These are phyloP conservation scores for Oryzias sinensis DNA, from an alignment of 2,797 vertebrate species.

Conservation along the genomic window DNA sequence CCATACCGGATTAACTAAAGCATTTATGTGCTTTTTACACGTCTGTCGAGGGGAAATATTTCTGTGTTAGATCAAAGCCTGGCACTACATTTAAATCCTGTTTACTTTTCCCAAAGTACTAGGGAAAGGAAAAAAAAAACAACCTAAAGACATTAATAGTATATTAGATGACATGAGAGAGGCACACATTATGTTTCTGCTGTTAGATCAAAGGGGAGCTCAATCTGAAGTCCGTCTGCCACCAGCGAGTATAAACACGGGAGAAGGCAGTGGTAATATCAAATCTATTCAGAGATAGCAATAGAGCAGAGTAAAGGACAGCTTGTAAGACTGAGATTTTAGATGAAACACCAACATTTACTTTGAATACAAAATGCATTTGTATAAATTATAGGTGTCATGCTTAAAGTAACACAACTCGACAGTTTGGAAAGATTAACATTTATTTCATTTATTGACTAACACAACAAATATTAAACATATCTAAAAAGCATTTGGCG, in stretches of 20 bases:
- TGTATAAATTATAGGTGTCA: conserved; percentile 9
- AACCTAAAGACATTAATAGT: conserved; percentile 46
- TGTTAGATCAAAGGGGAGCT: conserved; percentile 47
- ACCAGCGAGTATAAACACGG: conserved; percentile 2
- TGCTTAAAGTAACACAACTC: not conserved
- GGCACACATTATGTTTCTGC: conserved; percentile 7
- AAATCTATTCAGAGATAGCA: conserved; percentile 16
- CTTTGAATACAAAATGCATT: not conserved
- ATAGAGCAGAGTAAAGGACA: conserved; percentile 1
- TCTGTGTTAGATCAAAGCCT: conserved; percentile 43
- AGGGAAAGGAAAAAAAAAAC: not conserved
- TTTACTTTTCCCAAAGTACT: conserved; percentile 45
- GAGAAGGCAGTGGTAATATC: conserved; percentile 12
- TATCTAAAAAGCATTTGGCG: no score
- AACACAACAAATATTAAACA: no score
- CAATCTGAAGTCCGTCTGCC: conserved; percentile 3
- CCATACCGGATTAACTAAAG: not conserved
- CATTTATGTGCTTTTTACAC: conserved; percentile 28
- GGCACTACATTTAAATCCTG: conserved; percentile 22
- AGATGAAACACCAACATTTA: conserved; percentile 13
- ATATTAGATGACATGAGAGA: conserved; percentile 39
- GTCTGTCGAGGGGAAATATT: conserved; percentile 4
- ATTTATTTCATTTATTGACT: no score
- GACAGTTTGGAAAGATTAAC: no score
- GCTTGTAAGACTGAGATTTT: not conserved